Percentiles rank a stretch among this genome's conserved stretches.
These are phyloP conservation scores for Limonius californicus DNA, from an alignment of 1,140 invertebrate genomes.

Conservation along the genomic window DNA sequence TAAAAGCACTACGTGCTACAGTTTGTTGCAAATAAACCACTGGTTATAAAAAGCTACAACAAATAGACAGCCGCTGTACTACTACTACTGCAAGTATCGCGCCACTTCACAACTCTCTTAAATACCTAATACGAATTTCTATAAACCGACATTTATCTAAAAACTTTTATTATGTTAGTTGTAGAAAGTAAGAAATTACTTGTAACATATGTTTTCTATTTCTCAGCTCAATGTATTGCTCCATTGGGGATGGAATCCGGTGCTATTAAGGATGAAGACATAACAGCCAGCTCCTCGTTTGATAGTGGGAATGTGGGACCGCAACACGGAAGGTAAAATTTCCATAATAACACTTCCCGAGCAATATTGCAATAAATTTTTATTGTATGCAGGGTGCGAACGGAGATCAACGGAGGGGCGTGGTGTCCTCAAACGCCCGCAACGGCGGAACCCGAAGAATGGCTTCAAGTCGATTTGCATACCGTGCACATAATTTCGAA, in stretches of 20 bases:
- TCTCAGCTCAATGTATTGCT: slow-evolving; percentile 74
- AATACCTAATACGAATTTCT: no score
- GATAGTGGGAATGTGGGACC: slow-evolving; percentile 87
- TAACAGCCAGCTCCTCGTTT: slow-evolving; percentile 84
- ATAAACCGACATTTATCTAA: no score
- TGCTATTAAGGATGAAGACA: slow-evolving; percentile 76
- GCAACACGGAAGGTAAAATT: slow-evolving; percentile 81
- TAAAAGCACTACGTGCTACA: no score
- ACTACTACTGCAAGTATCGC: no score
- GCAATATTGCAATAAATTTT: background rate
- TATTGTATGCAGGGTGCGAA: slow-evolving; percentile 35
- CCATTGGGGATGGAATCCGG: slow-evolving; percentile 91
- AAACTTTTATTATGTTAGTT: no score
- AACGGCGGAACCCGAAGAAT: slow-evolving; percentile 67
- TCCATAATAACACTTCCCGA: background rate
- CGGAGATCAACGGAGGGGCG: slow-evolving; percentile 41
- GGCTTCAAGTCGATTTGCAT: slow-evolving; percentile 73
- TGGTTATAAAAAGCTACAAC: no score
- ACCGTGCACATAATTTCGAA: slow-evolving; percentile 70
- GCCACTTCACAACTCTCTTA: no score
- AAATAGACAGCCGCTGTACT: no score
- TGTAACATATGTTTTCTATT: no score
- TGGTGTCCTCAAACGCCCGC: slow-evolving; percentile 71
- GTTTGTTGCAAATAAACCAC: no score
- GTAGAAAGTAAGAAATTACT: no score